Conservation (phyloP, 2,888 invertebrate genomes). For the Limnephilus lunatus region DNA sequence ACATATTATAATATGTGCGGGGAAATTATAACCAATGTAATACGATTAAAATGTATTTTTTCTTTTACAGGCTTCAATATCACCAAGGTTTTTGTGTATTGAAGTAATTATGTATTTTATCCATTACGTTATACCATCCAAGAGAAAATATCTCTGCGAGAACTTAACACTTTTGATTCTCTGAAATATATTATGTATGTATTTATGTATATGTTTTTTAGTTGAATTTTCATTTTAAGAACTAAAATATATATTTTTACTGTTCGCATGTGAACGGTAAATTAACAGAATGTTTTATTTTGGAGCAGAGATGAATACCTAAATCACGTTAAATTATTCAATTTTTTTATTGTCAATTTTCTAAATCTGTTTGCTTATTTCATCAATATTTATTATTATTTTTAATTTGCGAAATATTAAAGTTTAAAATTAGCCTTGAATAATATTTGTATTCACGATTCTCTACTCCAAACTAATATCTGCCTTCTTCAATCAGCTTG, state of each 20-base stretch:
- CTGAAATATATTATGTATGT: conserved; percentile 24
- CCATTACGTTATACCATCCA: not conserved
- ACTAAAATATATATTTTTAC: conserved; percentile 11
- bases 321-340: not conserved
- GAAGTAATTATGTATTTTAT: conserved; percentile 24
- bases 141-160: conserved; percentile 33
- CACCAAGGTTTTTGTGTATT: conserved; percentile 12
- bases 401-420: not conserved
- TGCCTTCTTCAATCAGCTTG: not conserved
- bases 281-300: not conserved
- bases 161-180: conserved; percentile 21
- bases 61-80: conserved; percentile 17
- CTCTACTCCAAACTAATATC: not conserved
- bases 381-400: not conserved
- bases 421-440: not conserved
- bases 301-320: not conserved
- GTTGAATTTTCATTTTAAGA: conserved; percentile 18
- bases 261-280: not conserved
- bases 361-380: not conserved
- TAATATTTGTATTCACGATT: not conserved
- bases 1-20: not conserved
- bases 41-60: conserved; percentile 30
- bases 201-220: conserved; percentile 27
- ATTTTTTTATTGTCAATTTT: not conserved
- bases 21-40: conserved; percentile 14